These are phyloP conservation scores for Nothocercus julius DNA, from an alignment of 2,113 vertebrate species.

Conservation along the genomic window DNA sequence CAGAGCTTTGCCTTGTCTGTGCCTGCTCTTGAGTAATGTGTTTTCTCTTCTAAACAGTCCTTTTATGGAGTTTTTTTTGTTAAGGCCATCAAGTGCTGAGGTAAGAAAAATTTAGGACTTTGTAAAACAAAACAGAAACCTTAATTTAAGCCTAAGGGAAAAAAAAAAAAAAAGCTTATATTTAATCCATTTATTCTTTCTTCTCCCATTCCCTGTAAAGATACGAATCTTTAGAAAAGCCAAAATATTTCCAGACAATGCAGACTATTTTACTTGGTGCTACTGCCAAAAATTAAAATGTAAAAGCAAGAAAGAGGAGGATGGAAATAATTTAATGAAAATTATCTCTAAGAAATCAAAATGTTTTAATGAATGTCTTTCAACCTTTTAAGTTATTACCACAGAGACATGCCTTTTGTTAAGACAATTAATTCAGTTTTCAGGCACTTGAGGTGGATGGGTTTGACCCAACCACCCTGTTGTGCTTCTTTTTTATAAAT, in stretches of 20 bases:
- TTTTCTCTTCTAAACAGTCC: background rate
- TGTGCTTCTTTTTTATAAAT: background rate
- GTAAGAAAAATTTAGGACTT: background rate
- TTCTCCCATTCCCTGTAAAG: background rate
- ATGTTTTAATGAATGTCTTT: background rate
- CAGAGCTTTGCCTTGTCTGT: background rate
- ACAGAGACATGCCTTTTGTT: rapidly evolving
- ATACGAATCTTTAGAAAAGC: background rate
- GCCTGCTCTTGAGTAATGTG: background rate
- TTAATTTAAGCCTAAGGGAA: background rate
- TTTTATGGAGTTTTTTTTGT: background rate
- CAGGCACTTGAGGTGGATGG: rapidly evolving
- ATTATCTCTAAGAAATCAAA: background rate
- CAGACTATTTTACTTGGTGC: background rate
- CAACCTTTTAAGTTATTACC: background rate
- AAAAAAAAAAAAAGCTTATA: background rate
- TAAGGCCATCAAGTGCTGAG: background rate
- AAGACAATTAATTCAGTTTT: background rate
- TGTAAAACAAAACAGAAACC: background rate
- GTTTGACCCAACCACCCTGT: background rate
- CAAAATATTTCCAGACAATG: background rate
- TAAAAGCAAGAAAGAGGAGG: background rate
- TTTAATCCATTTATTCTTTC: background rate
- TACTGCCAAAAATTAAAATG: background rate
- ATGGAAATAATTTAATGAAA: background rate